These are phyloP conservation scores for Lanius collurio DNA, from an alignment of 2,113 vertebrate genomes.

Conservation along the genomic window DNA sequence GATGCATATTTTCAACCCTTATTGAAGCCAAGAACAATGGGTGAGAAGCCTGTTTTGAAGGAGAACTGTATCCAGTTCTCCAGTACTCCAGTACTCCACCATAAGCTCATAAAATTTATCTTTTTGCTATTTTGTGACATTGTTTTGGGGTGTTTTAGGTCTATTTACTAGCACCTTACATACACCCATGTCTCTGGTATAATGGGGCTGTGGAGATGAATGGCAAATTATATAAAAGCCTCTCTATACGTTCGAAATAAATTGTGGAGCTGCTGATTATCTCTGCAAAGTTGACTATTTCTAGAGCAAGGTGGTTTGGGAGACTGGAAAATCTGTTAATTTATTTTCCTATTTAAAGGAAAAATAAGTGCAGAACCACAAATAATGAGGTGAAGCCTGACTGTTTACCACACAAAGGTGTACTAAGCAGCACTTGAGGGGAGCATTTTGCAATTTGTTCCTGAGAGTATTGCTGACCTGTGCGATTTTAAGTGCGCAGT, in stretches of 20 bases:
- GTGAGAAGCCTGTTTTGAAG: background rate
- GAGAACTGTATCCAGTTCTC: background rate
- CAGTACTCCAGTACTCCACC: background rate
- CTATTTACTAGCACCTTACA: background rate
- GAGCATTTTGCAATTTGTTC: background rate
- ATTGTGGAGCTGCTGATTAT: background rate
- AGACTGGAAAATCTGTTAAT: constrained; percentile 22
- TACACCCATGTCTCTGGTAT: background rate
- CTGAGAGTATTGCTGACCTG: background rate
- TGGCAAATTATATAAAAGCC: background rate
- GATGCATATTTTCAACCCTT: background rate
- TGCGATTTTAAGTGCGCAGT: background rate
- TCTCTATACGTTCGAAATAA: background rate
- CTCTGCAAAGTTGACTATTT: background rate
- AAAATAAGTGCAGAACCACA: constrained; percentile 14
- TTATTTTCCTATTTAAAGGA: constrained; percentile 9
- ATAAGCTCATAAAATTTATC: background rate
- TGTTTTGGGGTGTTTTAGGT: background rate
- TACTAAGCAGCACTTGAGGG: background rate
- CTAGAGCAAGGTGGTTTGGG: background rate
- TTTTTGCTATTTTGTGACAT: background rate
- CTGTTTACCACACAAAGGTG: background rate
- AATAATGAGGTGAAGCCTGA: background rate
- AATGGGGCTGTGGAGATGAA: background rate
- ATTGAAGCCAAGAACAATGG: background rate